Percentiles rank a stretch among this genome's conserved stretches.
phyloP scores from a whole-genome alignment of 2,113 vertebrate genomes.

The Ceyx margarethae region DNA sequence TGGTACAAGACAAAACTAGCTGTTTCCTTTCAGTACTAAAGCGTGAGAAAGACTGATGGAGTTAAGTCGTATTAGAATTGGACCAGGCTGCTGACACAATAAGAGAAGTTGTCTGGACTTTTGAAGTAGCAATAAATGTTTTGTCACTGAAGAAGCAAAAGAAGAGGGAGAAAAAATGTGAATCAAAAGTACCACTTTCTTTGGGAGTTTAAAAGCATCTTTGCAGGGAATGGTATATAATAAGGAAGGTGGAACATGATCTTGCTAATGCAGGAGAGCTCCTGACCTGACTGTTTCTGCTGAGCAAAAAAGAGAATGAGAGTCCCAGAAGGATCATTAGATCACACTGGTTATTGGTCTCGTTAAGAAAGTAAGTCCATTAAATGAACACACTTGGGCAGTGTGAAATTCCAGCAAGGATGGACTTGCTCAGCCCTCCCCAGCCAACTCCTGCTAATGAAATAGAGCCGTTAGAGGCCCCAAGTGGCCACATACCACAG shows the following conservation, averaged over 20 bases:
- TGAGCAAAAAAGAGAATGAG: not conserved
- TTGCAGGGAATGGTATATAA: not conserved
- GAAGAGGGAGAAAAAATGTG: not conserved
- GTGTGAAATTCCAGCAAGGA: not conserved
- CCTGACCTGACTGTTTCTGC: conserved; percentile 16
- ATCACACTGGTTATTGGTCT: not conserved
- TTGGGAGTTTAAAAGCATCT: not conserved
- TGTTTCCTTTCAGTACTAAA: not conserved
- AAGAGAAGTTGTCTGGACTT: not conserved
- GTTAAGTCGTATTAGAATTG: not conserved
- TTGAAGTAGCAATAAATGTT: not conserved
- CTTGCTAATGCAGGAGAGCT: not conserved
- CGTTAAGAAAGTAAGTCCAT: conserved; percentile 18
- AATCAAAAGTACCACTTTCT: conserved; percentile 4
- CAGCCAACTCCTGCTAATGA: not conserved
- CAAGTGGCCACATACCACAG: not conserved
- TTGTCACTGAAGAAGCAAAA: not conserved
- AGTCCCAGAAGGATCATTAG: conserved; percentile 1
- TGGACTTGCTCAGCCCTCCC: not conserved
- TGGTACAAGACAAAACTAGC: not conserved
- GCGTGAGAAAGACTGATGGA: not conserved
- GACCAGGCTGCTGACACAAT: not conserved
- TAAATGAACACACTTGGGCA: conserved; percentile 14
- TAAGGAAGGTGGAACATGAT: conserved; percentile 26
- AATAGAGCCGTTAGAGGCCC: not conserved